These are phyloP conservation scores for Gavialis gangeticus DNA, from an alignment of 2,113 vertebrate genomes.

Conservation along the genomic window DNA sequence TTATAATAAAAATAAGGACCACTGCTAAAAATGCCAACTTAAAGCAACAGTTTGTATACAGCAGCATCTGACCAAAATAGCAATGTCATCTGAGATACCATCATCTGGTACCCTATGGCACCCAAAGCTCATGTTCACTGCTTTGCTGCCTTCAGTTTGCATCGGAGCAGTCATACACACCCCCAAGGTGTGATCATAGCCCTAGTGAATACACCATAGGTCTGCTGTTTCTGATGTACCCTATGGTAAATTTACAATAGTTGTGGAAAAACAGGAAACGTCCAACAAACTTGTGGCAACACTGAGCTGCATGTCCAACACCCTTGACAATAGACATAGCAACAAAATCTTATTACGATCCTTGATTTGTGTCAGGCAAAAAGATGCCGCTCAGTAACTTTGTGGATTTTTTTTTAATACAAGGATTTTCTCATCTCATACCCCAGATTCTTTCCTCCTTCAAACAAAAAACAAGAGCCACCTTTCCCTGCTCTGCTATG, in stretches of 20 bases:
- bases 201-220: fast-evolving
- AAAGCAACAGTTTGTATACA: no score
- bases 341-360: not conserved
- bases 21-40: no score
- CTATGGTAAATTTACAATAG: not conserved
- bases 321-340: not conserved
- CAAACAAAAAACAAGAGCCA: no score
- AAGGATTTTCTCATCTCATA: no score
- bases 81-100: not conserved
- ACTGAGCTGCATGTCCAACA: not conserved
- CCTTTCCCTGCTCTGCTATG: no score
- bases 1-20: no score
- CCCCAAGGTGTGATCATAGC: fast-evolving
- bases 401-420: no score
- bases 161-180: fast-evolving
- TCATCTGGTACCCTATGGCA: not conserved
- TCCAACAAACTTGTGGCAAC: not conserved
- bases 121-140: fast-evolving
- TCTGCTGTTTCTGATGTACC: fast-evolving
- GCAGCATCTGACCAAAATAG: no score
- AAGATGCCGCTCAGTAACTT: fast-evolving
- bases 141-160: not conserved
- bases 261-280: fast-evolving
- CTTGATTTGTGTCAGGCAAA: not conserved
- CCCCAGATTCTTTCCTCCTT: no score